These are phyloP conservation scores for Auanema freiburgensis DNA, from an alignment of 2,888 invertebrate species.

Conservation along the genomic window DNA sequence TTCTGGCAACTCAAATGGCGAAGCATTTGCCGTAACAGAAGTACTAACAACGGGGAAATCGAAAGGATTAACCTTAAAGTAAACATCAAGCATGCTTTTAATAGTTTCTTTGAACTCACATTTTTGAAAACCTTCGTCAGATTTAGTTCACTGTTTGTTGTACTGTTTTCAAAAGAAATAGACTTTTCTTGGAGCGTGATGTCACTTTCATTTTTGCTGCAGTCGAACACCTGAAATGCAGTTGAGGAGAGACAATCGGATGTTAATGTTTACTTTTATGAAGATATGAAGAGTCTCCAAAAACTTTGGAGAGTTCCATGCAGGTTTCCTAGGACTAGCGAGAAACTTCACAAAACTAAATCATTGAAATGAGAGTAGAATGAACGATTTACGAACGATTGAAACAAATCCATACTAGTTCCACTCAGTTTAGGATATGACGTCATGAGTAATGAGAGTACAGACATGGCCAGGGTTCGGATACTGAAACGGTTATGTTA, in stretches of 20 bases:
- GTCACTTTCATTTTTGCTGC: no score
- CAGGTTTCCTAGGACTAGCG: conserved; percentile 28
- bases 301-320: conserved; percentile 36
- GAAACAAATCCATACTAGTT: conserved; percentile 42
- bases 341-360: conserved; percentile 39
- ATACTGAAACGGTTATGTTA: conserved; percentile 25
- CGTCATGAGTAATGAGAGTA: conserved; percentile 34
- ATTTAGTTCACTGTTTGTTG: no score
- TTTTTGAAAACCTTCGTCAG: no score
- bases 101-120: no score
- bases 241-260: no score
- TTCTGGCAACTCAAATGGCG: conserved; percentile 41
- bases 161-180: no score
- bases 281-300: conserved; percentile 33
- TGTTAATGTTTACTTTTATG: conserved; percentile 21
- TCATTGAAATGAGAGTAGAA: conserved; percentile 6
- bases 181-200: no score
- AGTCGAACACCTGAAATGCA: no score
- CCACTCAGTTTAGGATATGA: conserved; percentile 38
- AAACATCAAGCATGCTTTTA: no score
- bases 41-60: conserved; percentile 30
- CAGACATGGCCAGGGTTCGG: conserved; percentile 34
- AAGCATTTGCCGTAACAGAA: conserved; percentile 26
- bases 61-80: conserved; percentile 25
- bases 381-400: conserved; percentile 14